Evolutionary conservation across 2,888 invertebrate genomes (phyloP).

Genomic region (Microplitis deprimator): DNA sequence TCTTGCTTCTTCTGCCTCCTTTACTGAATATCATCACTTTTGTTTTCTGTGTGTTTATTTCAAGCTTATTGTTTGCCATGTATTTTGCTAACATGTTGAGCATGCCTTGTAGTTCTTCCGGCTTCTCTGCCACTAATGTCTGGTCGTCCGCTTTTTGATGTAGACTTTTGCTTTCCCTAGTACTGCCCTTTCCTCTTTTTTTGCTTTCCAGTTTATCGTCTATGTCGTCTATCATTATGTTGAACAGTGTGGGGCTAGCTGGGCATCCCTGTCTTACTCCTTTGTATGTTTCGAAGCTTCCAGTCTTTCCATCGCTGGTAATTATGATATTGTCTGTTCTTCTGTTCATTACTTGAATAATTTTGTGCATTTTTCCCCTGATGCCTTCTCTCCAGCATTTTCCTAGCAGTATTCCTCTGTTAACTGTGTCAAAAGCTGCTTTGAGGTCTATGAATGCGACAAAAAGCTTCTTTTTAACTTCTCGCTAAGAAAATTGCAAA

Average conservation of each 20-base stretch:
- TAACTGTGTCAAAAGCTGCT: slow-evolving; percentile 1
- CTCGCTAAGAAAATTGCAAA: too few species aligned
- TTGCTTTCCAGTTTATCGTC: slow-evolving; percentile 35
- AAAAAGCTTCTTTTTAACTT: too few species aligned
- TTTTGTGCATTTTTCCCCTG: slow-evolving; percentile 37
- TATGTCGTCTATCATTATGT: slow-evolving; percentile 43
- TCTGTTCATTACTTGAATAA: slow-evolving; percentile 36
- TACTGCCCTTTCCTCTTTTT: slow-evolving; percentile 23
- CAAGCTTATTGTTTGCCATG: slow-evolving; percentile 18
- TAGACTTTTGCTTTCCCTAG: slow-evolving; percentile 33
- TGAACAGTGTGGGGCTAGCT: slow-evolving; percentile 42
- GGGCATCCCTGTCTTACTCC: slow-evolving; percentile 46
- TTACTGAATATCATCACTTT: slow-evolving; percentile 43
- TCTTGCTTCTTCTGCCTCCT: slow-evolving; percentile 37
- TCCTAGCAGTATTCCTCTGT: slow-evolving; percentile 37
- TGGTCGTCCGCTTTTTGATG: slow-evolving; percentile 31
- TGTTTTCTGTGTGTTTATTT: slow-evolving; percentile 34
- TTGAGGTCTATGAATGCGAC: too few species aligned
- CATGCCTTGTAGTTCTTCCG: slow-evolving; percentile 31
- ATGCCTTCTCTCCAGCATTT: slow-evolving; percentile 36
- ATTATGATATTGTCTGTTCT: slow-evolving; percentile 37
- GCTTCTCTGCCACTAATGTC: slow-evolving; percentile 24
- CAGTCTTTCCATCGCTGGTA: slow-evolving; percentile 41
- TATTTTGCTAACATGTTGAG: slow-evolving; percentile 29
- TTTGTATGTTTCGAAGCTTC: slow-evolving; percentile 37